These are phyloP conservation scores for Schizopygopsis malacanthus DNA, from an alignment of 2,797 vertebrate genomes.

Conservation along the genomic window DNA sequence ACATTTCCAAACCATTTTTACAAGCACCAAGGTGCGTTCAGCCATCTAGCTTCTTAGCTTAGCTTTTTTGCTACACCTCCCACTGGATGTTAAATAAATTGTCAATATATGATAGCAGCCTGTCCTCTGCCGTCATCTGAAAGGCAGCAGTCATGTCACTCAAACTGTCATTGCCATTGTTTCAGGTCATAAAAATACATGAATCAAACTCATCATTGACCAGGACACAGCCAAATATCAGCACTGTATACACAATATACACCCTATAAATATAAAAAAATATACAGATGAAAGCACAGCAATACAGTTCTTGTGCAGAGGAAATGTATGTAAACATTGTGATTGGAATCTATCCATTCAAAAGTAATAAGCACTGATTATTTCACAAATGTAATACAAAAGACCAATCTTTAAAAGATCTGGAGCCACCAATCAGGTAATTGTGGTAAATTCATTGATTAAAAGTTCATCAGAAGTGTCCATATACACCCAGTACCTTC, in stretches of 20 bases:
- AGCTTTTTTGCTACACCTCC: neutral
- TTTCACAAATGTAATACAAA: neutral
- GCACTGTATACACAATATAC: conserved; percentile 39
- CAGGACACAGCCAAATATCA: conserved; percentile 12
- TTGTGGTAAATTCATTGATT: neutral
- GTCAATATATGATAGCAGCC: conserved; percentile 45
- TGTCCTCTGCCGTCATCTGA: conserved; percentile 43
- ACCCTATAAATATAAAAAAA: conserved; percentile 34
- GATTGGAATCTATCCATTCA: neutral
- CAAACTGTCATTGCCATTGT: conserved; percentile 52
- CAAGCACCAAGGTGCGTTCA: neutral
- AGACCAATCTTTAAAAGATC: no score
- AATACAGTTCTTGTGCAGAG: neutral
- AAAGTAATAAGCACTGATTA: neutral
- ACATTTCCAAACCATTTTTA: neutral
- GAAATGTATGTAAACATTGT: neutral
- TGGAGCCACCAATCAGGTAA: neutral
- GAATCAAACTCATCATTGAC: conserved; percentile 54
- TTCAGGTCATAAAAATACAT: conserved; percentile 53
- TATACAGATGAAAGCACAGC: neutral
- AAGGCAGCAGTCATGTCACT: conserved; percentile 38
- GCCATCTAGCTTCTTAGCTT: neutral
- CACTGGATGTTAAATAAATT: conserved; percentile 34
- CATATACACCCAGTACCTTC: neutral
- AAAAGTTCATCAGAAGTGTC: neutral